Base-by-base conservation (phyloP, 2,888 invertebrate species). In the Synergus laeviventris region DNA sequence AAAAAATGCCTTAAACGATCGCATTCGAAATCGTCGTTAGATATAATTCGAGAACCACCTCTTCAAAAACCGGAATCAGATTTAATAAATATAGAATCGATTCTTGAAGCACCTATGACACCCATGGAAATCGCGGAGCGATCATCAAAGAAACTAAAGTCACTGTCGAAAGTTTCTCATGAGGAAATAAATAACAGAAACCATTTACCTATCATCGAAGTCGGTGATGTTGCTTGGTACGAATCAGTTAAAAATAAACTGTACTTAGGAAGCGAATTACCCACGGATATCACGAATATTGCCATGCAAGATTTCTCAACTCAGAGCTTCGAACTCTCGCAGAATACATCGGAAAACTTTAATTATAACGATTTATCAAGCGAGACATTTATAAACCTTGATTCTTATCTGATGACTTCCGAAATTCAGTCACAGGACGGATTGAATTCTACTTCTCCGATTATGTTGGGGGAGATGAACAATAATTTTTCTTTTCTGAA, bases 281-380 rank as follows among this genome's bases (percentile, higher is more conserved):
- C 70, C 0, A 54, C 36, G 4, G 70, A 70, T 45, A 70, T 70
- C 8, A 70, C 70, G 36, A 49, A 70, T 31, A n/a, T 49, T 2
- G 70, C 70, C 16, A 70, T 70, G 70, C 70, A 70, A 16, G 70
- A 70, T 54, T 31, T 31, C n/a, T 3, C 24, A 18, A 45, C n/a
- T 16, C 18, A 21, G 11, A 21, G 42, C 21, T 24, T 18, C 14
- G 21, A 64, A 42, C 14, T 21, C 7, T 16, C 14, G 1, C 11
- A 70, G n/a, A 49, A 45, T 11, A 36, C 45, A n/a, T 31, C 24
- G 9, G n/a, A 70, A n/a, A 70, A 16, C 31, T 70, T n/a, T 12
- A 54, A 11, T 70, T 54, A 31, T 12, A 49, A 54, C 5, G 70
- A 70, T 31, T 70, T 70, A 24, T 49, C 49, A 24, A 70, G n/a